Conservation (phyloP, 2,113 vertebrate genomes). For the Cryptomyrus ogoouensis region DNA sequence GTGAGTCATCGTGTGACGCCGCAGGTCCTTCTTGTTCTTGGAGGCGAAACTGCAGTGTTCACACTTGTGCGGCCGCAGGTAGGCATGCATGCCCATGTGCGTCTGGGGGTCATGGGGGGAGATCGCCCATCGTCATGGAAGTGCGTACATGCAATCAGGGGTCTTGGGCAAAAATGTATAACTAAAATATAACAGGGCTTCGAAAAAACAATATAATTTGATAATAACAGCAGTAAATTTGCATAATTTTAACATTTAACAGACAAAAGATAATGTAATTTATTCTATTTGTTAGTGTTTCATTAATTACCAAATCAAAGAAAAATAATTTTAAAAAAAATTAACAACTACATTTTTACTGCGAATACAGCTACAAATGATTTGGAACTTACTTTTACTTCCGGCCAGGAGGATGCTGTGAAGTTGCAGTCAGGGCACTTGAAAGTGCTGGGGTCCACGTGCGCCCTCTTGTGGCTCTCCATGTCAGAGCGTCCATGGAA, state of each 20-base stretch:
- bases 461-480: conserved; percentile 97
- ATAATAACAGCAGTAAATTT: not conserved
- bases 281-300: not conserved
- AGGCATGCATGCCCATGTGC: conserved; percentile 85
- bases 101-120: conserved; percentile 48
- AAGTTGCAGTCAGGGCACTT: conserved; percentile 91
- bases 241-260: not conserved
- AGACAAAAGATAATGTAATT: not conserved
- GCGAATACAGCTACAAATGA: not conserved
- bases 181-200: not conserved
- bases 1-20: conserved; percentile 89
- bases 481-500: conserved; percentile 90
- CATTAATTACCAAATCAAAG: not conserved
- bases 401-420: conserved; percentile 77
- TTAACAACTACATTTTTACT: not conserved
- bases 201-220: not conserved
- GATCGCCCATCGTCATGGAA: not conserved
- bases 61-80: conserved; percentile 91
- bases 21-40: conserved; percentile 96
- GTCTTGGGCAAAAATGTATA: not conserved
- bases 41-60: conserved; percentile 91
- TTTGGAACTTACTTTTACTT: conserved; percentile 73
- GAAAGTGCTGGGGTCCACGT: conserved; percentile 78
- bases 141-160: not conserved
- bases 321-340: not conserved